Evolutionary conservation across 2,888 invertebrate species (phyloP).

Genomic region (Chloroclystis v-ata): DNA sequence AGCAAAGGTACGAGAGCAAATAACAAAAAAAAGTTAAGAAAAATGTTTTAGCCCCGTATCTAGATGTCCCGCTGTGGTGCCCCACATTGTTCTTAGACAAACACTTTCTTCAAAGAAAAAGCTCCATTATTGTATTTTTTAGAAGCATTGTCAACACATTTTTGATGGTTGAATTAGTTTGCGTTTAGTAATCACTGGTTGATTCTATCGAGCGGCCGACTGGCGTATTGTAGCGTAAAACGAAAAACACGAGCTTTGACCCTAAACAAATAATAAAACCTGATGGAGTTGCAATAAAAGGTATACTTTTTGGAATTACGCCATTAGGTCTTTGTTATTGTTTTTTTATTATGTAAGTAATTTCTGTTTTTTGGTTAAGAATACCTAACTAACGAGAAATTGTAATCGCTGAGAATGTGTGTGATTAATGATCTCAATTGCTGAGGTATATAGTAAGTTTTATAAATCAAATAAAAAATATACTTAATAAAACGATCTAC

Average conservation of each 20-base stretch:
- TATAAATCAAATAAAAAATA: too few species aligned
- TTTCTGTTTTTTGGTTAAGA: background rate
- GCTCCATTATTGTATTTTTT: conserved; percentile 61
- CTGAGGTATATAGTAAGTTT: too few species aligned
- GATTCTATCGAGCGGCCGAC: conserved; percentile 48
- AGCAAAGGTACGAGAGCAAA: conserved; percentile 59
- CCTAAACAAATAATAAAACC: conserved; percentile 11
- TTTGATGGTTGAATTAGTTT: conserved; percentile 68
- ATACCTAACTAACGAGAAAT: too few species aligned
- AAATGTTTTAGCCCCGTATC: conserved; percentile 62
- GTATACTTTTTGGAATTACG: background rate
- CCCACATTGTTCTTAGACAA: conserved; percentile 73
- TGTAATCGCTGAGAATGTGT: too few species aligned
- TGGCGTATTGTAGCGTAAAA: conserved; percentile 32
- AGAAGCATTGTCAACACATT: conserved; percentile 54
- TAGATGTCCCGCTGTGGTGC: conserved; percentile 74
- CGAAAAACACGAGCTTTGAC: conserved; percentile 31
- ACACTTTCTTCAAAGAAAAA: conserved; percentile 68
- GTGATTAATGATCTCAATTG: too few species aligned
- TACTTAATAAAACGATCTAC: too few species aligned
- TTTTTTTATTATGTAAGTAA: background rate
- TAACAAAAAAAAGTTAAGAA: conserved; percentile 58
- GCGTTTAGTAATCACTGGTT: conserved; percentile 31
- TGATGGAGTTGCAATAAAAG: background rate
- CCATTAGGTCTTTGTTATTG: background rate